Evolutionary conservation across 2,113 vertebrate species (phyloP).

Genomic region (Lampris megalopsis): DNA sequence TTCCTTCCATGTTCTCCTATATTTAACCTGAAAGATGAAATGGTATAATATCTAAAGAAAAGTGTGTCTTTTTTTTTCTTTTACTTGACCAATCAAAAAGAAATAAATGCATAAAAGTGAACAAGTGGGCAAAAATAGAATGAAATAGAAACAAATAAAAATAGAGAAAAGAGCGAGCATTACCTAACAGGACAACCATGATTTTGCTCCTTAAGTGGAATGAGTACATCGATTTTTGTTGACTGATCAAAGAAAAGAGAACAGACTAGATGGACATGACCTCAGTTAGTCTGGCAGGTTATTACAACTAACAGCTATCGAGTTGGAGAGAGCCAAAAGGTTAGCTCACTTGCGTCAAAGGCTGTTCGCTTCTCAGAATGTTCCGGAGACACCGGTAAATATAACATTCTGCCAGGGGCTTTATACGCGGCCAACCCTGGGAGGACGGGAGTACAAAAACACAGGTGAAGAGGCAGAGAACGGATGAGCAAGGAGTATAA

Average conservation of each 20-base stretch:
- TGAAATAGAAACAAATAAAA: too few species aligned
- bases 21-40: too few species aligned
- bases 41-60: too few species aligned
- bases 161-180: too few species aligned
- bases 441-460: background rate
- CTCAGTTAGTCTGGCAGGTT: constrained; percentile 19
- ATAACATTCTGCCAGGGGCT: constrained; percentile 10
- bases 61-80: too few species aligned
- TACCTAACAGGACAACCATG: too few species aligned
- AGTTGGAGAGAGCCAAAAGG: constrained; percentile 40
- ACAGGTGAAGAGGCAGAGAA: constrained; percentile 10
- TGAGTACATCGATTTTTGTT: constrained; percentile 13
- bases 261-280: constrained; percentile 33
- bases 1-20: too few species aligned
- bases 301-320: constrained; percentile 45
- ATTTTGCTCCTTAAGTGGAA: constrained; percentile 11
- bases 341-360: constrained; percentile 20
- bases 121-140: too few species aligned
- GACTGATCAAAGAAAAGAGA: constrained; percentile 32
- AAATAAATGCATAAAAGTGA: too few species aligned
- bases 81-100: too few species aligned
- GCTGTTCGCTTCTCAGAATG: constrained; percentile 44
- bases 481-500: constrained; percentile 29
- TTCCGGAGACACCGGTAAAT: constrained; percentile 30
- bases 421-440: constrained; percentile 22